Conservation (phyloP, 2,888 invertebrate genomes). For the Drosophila koepferae region DNA sequence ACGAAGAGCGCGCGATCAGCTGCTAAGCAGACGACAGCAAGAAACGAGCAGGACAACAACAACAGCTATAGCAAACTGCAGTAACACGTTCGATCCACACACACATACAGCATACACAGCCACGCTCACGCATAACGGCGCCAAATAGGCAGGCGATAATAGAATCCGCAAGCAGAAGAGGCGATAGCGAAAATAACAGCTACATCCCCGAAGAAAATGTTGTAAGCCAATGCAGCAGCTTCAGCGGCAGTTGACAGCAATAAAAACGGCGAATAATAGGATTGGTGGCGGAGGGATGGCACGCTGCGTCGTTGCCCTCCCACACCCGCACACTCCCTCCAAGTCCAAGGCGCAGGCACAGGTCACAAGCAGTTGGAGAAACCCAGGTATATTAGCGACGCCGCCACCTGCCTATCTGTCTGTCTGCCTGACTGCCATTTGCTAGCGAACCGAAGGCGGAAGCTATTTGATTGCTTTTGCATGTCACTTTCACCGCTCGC, state of each 20-base stretch:
- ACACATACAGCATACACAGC: not conserved
- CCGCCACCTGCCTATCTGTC: slow-evolving; percentile 29
- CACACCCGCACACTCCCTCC: slow-evolving; percentile 52
- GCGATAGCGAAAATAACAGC: slow-evolving; percentile 20
- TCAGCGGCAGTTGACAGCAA: slow-evolving; percentile 17
- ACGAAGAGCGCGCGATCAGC: slow-evolving; percentile 26
- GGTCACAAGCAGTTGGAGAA: slow-evolving; percentile 54
- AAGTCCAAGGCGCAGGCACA: slow-evolving; percentile 35
- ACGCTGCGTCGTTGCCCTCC: slow-evolving; percentile 51
- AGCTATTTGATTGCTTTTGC: slow-evolving; percentile 81
- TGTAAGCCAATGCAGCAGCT: slow-evolving; percentile 39
- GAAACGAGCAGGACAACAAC: not conserved
- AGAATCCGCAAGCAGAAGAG: slow-evolving; percentile 30
- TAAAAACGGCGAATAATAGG: slow-evolving; percentile 58
- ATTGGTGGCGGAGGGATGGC: slow-evolving; percentile 59
- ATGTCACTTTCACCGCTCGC: slow-evolving; percentile 84
- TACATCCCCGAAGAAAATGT: slow-evolving; percentile 47
- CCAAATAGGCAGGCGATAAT: slow-evolving; percentile 18
- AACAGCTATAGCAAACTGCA: slow-evolving; percentile 9
- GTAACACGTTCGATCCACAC: not conserved
- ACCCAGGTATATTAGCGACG: slow-evolving; percentile 41
- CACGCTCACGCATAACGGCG: slow-evolving; percentile 19
- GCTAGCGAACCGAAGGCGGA: slow-evolving; percentile 61
- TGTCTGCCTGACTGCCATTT: slow-evolving; percentile 13
- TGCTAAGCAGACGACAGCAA: slow-evolving; percentile 15